Conservation (phyloP, 2,113 vertebrate species). For the Tupaia tana region DNA sequence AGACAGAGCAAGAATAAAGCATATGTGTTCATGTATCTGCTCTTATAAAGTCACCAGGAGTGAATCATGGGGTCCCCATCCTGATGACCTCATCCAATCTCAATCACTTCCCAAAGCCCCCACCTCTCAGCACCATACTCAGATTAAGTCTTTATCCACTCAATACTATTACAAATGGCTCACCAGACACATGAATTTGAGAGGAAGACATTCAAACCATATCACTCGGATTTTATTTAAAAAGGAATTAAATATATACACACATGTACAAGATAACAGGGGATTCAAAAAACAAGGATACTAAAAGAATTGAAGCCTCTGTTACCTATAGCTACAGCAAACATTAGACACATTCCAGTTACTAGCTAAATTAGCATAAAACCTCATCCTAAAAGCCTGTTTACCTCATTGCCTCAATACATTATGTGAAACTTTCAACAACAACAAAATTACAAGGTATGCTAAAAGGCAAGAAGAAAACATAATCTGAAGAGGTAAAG, state of each 20-base stretch:
- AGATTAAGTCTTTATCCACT: too few species aligned
- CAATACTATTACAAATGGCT: too few species aligned
- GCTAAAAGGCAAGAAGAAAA: not conserved
- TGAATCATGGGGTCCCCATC: too few species aligned
- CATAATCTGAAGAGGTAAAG: not conserved
- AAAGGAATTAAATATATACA: not conserved
- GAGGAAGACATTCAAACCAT: too few species aligned
- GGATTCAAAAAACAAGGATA: not conserved
- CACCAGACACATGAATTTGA: too few species aligned
- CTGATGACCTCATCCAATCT: too few species aligned
- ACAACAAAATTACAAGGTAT: constrained; percentile 1
- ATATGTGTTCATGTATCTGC: too few species aligned
- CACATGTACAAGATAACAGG: not conserved
- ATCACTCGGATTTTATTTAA: not conserved
- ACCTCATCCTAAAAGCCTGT: not conserved
- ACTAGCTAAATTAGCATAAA: not conserved
- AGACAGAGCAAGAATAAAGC: too few species aligned
- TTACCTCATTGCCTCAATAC: not conserved
- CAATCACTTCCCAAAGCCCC: too few species aligned
- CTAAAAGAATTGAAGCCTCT: not conserved
- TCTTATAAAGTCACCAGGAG: too few species aligned
- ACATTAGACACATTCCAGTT: not conserved
- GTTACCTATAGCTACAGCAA: not conserved
- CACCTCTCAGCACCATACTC: too few species aligned
- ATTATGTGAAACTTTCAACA: not conserved